Conservation (phyloP, 2,797 vertebrate genomes). For the Falco columbarius region DNA sequence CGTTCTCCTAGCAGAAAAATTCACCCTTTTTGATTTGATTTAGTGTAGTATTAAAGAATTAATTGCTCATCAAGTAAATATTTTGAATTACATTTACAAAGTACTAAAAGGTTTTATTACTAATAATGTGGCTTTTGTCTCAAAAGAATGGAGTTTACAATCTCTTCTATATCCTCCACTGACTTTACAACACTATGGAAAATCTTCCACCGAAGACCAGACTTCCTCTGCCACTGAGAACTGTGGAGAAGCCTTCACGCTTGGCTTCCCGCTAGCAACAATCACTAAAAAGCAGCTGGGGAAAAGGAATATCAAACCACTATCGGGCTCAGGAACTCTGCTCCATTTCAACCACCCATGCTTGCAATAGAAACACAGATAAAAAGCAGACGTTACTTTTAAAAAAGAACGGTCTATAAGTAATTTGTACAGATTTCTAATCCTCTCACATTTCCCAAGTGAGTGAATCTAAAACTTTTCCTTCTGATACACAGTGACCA, state of each 20-base stretch:
- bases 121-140: constrained; percentile 4
- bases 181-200: not conserved
- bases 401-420: constrained; percentile 1
- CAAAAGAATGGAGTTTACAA: not conserved
- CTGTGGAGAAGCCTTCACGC: not conserved
- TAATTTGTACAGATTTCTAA: constrained; percentile 1
- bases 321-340: not conserved
- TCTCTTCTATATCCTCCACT: not conserved
- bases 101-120: not conserved
- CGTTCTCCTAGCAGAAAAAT: not conserved
- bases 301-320: not conserved
- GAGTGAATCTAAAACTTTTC: not conserved
- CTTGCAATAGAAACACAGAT: not conserved
- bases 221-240: not conserved
- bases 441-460: not conserved
- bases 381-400: not conserved
- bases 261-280: not conserved
- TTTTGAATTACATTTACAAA: not conserved
- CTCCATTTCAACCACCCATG: not conserved
- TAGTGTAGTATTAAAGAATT: not conserved
- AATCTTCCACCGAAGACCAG: constrained; percentile 11
- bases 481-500: not conserved
- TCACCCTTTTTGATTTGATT: not conserved
- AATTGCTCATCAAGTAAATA: not conserved
- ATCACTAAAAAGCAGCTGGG: not conserved